Base-by-base conservation (phyloP, 2,113 vertebrate species). In the Aspidoscelis tigris region DNA sequence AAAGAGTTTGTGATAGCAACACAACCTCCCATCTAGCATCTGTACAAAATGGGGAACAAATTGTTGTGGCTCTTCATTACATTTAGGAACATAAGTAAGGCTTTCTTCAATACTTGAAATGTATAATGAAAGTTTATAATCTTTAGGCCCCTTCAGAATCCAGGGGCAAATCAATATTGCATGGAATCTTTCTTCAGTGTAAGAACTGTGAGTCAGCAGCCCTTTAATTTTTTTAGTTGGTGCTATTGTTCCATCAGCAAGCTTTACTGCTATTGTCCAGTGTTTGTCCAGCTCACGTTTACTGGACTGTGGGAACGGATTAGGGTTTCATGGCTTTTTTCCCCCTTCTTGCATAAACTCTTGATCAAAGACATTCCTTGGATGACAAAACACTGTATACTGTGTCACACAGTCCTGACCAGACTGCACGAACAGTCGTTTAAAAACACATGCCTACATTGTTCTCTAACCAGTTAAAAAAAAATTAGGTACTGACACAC, bases 341-440 rank as follows among this genome's bases (percentile, higher is more conserved):
- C 90, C 88, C 77, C 75, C 88, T 91, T 90, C 94, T 93, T 94
- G 95, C 95, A 96, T 94, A 96, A 96, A 97, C 95, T 92, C 95
- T 92, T 94, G 97, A 97, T 98, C 97, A 97, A 97, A 97, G 96
- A 89, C 96, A 97, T 98, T 97, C 97, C 96, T 96, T 96, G 95
- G 95, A 97, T 97, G 96, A 97, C 96, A 97, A 97, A 96, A 96
- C 93, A 96, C 93, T 95, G 96, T 95, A 95, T 94, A 95, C 95
- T 95, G 95, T 91, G 92, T 87, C 95, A 94, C 94, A 94, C 92
- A 95, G 93, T 90, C 93, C 92, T 87, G 93, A 93, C 93, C 91
- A 93, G 95, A 89, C 65, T 92, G 92, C 79, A 83, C 78, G 86
- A 89, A 94, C 90, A 91, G 90, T 93, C 91, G 93, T 93, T 95